phyloP scores from a whole-genome alignment of 1,140 invertebrate genomes.

The Hormaphis cornu region DNA sequence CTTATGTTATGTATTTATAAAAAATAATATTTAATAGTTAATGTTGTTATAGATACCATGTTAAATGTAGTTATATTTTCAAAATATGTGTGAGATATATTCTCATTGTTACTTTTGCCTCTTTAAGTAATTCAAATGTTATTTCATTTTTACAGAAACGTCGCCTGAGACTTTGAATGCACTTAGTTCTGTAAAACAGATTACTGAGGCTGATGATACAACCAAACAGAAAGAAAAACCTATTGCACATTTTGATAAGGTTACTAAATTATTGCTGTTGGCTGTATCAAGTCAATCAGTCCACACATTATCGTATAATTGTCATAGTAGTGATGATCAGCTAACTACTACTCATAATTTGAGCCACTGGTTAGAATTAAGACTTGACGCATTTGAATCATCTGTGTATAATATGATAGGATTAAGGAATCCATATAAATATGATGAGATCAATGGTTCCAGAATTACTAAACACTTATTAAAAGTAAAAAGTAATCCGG shows the following conservation, averaged over 20 bases:
- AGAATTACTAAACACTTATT: neutral
- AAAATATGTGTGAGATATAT: too few relatives aligned
- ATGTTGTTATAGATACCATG: too few relatives aligned
- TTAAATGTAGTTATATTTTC: too few relatives aligned
- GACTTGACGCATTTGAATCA: neutral
- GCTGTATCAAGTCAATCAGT: neutral
- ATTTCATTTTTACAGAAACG: too few relatives aligned
- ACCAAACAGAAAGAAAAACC: neutral
- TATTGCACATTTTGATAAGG: neutral
- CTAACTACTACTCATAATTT: neutral
- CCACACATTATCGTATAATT: slow-evolving; percentile 11
- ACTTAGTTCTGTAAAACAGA: neutral
- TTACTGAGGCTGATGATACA: too few relatives aligned
- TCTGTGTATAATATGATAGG: neutral
- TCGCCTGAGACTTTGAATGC: too few relatives aligned
- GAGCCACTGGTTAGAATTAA: slow-evolving; percentile 3
- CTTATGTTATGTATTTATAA: too few relatives aligned
- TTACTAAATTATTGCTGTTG: neutral
- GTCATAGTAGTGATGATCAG: neutral
- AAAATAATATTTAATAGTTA: too few relatives aligned
- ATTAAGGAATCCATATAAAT: neutral
- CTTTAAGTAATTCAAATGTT: too few relatives aligned
- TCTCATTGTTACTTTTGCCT: too few relatives aligned
- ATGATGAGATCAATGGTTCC: neutral
- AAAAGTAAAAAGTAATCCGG: neutral